Evolutionary conservation across 2,797 vertebrate genomes (phyloP).

Genomic region (Lagocephalus sceleratus): DNA sequence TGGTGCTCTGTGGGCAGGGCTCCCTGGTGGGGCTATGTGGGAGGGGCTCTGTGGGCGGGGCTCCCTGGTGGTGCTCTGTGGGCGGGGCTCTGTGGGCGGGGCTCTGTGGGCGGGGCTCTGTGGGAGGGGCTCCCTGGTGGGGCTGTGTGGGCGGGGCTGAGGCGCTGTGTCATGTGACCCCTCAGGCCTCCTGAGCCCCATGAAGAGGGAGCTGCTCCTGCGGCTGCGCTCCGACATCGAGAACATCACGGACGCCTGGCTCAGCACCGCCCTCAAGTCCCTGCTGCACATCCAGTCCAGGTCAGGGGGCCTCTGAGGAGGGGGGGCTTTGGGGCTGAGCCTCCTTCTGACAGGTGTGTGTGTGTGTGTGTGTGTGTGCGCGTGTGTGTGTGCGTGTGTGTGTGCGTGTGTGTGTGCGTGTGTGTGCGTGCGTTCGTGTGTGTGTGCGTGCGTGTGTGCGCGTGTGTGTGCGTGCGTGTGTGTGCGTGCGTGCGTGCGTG

Average conservation of each 20-base stretch:
- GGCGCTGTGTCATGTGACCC: background rate
- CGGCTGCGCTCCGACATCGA: conserved; percentile 90
- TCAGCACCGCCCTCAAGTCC: conserved; percentile 93
- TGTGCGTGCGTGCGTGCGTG: conserved; percentile 15
- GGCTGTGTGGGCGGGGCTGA: no score
- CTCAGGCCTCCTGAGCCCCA: conserved; percentile 87
- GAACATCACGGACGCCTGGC: conserved; percentile 92
- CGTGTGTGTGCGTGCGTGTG: no score
- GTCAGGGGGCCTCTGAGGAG: conserved; percentile 54
- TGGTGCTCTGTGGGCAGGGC: no score
- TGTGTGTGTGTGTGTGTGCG: background rate
- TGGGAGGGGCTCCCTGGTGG: no score
- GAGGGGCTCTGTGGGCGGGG: no score
- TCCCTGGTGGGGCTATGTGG: no score
- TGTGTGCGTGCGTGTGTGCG: background rate
- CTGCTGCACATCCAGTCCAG: conserved; percentile 95
- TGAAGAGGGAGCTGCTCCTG: conserved; percentile 89
- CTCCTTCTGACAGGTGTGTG: no score
- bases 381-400: conserved; percentile 18
- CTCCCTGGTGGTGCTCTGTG: no score
- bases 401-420: background rate
- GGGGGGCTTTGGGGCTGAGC: no score
- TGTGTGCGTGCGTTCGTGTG: conserved; percentile 18
- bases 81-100: no score
- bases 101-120: no score